Conservation (phyloP, 2,888 invertebrate species). For the Hirtodrosophila alboralis region DNA sequence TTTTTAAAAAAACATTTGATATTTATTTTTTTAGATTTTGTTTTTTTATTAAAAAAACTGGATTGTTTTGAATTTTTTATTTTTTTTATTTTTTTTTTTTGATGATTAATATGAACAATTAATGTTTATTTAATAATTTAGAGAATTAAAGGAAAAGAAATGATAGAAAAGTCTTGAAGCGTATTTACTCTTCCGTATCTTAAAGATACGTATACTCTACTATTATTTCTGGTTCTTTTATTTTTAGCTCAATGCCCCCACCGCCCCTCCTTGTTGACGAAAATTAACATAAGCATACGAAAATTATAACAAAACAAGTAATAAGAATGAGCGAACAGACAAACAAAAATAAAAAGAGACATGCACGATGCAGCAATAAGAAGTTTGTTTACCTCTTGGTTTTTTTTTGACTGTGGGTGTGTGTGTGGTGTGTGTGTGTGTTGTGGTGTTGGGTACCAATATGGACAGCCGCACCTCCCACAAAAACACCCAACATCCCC, state of each 20-base stretch:
- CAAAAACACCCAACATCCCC: conserved; percentile 12
- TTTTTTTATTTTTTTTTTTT: too few relatives aligned
- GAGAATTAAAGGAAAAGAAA: too few relatives aligned
- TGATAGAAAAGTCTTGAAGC: too few relatives aligned
- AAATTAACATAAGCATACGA: conserved; percentile 71
- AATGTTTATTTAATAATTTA: too few relatives aligned
- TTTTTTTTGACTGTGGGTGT: not conserved
- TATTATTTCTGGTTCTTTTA: conserved; percentile 3
- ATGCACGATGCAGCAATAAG: conserved; percentile 47
- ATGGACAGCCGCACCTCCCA: conserved; percentile 45
- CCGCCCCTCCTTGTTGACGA: conserved; percentile 25
- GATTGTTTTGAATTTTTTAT: too few relatives aligned
- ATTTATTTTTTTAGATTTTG: too few relatives aligned
- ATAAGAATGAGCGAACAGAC: conserved; percentile 36
- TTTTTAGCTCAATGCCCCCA: conserved; percentile 7
- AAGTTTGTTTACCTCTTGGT: conserved; percentile 64
- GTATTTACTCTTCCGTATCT: too few relatives aligned
- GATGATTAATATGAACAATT: too few relatives aligned
- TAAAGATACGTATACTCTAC: not conserved
- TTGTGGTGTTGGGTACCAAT: conserved; percentile 17
- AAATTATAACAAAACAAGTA: conserved; percentile 67
- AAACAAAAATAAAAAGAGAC: not conserved
- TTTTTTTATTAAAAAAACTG: too few relatives aligned
- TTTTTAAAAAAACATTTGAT: too few relatives aligned
- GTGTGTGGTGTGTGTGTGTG: not conserved